Percentiles rank a stretch among this genome's conserved stretches.
These are phyloP conservation scores for Tretioscincus oriximinensis DNA, from an alignment of 2,113 vertebrate species.

Conservation along the genomic window DNA sequence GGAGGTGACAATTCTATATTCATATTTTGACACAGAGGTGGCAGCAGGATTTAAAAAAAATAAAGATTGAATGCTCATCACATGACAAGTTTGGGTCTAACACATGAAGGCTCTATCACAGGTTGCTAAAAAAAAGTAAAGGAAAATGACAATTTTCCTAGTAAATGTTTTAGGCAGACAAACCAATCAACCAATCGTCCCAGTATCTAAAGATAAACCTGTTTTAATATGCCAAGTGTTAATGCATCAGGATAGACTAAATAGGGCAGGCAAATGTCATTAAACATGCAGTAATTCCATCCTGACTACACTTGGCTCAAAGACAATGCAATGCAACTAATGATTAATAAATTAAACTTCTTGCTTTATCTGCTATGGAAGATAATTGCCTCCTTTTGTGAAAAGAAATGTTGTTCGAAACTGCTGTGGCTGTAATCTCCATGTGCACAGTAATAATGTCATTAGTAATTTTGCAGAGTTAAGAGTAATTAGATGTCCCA, in stretches of 20 bases:
- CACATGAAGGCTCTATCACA: background rate
- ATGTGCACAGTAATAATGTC: background rate
- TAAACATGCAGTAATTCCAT: background rate
- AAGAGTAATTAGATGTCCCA: constrained; percentile 43
- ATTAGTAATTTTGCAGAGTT: constrained; percentile 38
- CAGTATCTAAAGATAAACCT: background rate
- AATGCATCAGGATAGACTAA: background rate
- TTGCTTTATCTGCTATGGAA: background rate
- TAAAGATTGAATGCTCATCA: background rate
- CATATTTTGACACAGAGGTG: background rate
- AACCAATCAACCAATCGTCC: too few species aligned
- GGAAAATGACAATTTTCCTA: background rate
- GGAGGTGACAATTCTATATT: background rate
- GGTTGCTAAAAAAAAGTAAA: background rate
- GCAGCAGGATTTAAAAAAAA: background rate
- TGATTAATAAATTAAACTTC: background rate
- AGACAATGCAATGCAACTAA: background rate
- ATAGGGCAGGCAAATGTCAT: background rate
- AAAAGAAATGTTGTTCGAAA: background rate
- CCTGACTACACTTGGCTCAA: background rate
- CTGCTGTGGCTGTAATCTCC: constrained; percentile 2
- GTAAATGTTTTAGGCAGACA: background rate
- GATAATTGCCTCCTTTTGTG: background rate
- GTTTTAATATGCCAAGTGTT: background rate
- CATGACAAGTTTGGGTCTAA: background rate